Evolutionary conservation across 2,113 vertebrate species (phyloP).

Genomic region (Sylvietta virens): DNA sequence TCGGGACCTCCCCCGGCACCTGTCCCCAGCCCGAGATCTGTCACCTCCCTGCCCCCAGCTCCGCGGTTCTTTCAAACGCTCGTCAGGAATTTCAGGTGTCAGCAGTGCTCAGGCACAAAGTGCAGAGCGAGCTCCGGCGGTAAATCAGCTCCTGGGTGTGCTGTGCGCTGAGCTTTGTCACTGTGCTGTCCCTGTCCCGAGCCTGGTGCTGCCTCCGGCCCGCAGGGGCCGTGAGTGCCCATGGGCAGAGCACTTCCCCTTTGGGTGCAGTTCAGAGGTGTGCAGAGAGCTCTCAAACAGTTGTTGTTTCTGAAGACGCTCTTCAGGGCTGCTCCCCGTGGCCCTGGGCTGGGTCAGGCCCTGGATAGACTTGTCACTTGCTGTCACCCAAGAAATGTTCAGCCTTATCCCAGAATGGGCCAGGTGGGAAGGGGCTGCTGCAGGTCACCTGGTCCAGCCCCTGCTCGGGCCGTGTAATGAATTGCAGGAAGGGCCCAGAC

Average conservation of each 20-base stretch:
- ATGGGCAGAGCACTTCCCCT: background rate
- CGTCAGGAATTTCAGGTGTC: accelerated
- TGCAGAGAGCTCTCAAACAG: background rate
- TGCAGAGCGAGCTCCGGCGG: accelerated
- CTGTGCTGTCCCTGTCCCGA: accelerated
- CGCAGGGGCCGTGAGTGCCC: accelerated
- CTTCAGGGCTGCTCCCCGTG: accelerated
- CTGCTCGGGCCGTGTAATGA: too few species aligned
- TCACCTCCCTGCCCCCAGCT: accelerated
- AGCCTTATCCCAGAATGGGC: background rate
- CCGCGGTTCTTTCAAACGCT: accelerated
- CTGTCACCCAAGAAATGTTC: accelerated
- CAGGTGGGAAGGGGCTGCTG: background rate
- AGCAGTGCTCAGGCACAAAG: accelerated
- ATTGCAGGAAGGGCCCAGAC: background rate
- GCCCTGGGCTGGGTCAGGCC: accelerated
- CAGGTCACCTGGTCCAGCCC: too few species aligned
- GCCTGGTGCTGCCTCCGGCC: background rate
- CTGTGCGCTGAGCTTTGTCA: accelerated
- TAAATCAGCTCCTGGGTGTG: accelerated
- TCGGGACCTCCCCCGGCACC: background rate
- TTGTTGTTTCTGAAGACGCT: accelerated
- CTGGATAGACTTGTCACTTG: accelerated
- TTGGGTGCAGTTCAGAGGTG: accelerated
- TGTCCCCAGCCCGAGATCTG: accelerated